phyloP scores from a whole-genome alignment of 1,140 invertebrate species.

The Tribolium madens region DNA sequence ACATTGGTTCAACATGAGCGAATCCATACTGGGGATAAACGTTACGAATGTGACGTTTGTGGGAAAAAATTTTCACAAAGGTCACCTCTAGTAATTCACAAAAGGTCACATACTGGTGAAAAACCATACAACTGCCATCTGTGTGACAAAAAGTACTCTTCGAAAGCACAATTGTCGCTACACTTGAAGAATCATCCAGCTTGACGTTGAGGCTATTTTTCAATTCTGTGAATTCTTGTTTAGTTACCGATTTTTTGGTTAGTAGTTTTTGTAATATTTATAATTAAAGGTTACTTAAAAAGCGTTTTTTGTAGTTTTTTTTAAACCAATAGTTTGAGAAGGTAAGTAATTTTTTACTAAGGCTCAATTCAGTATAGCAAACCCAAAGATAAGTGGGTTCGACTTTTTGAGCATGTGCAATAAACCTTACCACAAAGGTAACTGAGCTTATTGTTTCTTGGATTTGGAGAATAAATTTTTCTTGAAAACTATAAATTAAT shows the following conservation, averaged over 20 bases:
- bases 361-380: too few species aligned
- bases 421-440: too few species aligned
- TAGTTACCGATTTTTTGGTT: too few species aligned
- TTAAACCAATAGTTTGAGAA: too few species aligned
- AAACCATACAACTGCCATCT: constrained; percentile 78
- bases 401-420: too few species aligned
- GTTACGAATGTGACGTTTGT: constrained; percentile 75
- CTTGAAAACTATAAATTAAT: too few species aligned
- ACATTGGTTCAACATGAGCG: constrained; percentile 72
- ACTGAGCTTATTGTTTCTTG: too few species aligned
- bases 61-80: constrained; percentile 82
- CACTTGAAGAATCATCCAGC: constrained; percentile 66
- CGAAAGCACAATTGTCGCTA: constrained; percentile 69
- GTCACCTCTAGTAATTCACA: constrained; percentile 80
- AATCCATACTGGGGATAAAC: constrained; percentile 73
- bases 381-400: too few species aligned
- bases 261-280: background rate
- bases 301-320: too few species aligned
- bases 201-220: background rate
- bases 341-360: too few species aligned
- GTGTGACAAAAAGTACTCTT: constrained; percentile 74
- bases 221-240: background rate
- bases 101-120: constrained; percentile 81
- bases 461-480: too few species aligned
- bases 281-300: background rate